phyloP scores from a whole-genome alignment of 2,113 vertebrate genomes.

The Pan paniscus region DNA sequence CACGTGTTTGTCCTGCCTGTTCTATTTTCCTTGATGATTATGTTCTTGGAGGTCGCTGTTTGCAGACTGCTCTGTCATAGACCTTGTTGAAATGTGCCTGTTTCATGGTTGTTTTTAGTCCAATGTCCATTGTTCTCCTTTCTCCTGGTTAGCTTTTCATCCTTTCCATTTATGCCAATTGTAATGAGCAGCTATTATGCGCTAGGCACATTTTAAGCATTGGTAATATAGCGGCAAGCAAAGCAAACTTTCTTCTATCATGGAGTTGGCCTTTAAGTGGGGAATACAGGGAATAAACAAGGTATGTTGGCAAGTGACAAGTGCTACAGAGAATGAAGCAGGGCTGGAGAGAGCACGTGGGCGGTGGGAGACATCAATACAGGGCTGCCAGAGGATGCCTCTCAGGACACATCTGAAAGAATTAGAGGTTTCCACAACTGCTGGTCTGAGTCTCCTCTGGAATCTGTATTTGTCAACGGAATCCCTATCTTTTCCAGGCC shows the following conservation, averaged over 20 bases:
- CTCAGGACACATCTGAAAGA: neutral
- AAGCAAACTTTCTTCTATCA: too few species aligned
- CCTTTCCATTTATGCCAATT: neutral
- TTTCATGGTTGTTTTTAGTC: neutral
- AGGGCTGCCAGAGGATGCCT: too few species aligned
- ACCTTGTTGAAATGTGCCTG: neutral
- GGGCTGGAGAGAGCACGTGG: neutral
- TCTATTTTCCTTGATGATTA: neutral
- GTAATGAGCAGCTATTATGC: neutral
- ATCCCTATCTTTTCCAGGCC: neutral
- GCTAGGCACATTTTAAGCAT: neutral
- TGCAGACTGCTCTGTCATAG: neutral
- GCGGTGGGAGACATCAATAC: fast-evolving
- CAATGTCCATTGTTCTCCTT: neutral
- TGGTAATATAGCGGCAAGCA: neutral
- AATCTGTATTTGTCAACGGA: neutral
- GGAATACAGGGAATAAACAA: neutral
- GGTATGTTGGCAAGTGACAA: fast-evolving
- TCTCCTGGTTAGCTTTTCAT: neutral
- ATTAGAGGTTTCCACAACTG: neutral
- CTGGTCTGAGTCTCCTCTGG: neutral
- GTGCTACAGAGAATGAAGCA: neutral
- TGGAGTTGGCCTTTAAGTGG: neutral
- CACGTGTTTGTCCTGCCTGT: neutral
- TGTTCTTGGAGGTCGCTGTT: neutral